Evolutionary conservation across 2,113 vertebrate genomes (phyloP).

Genomic region (Misgurnus anguillicaudatus): DNA sequence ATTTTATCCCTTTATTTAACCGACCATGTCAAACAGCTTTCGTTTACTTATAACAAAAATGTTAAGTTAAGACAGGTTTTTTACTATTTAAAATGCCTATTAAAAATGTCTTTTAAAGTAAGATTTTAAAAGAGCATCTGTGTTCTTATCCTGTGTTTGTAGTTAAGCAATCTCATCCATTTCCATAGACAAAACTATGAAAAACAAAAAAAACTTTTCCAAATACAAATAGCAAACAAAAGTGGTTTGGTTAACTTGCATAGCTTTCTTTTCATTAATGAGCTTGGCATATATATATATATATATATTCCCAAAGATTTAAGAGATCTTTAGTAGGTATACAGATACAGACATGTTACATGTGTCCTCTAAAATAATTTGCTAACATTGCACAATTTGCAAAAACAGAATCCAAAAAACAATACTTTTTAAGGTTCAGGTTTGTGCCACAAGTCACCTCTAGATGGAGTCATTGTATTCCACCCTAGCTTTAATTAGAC

Average conservation of each 20-base stretch:
- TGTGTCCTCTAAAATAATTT: not conserved
- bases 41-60: too few species aligned
- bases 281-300: too few species aligned
- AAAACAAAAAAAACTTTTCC: not conserved
- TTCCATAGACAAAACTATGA: too few species aligned
- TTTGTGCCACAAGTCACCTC: not conserved
- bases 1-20: conserved; percentile 22
- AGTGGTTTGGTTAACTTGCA: not conserved
- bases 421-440: too few species aligned
- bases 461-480: conserved; percentile 13
- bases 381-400: not conserved
- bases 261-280: not conserved
- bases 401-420: not conserved
- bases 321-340: too few species aligned
- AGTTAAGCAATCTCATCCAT: too few species aligned
- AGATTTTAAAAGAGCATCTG: too few species aligned
- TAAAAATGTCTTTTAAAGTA: not conserved
- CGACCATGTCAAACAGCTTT: conserved; percentile 11
- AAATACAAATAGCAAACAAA: not conserved
- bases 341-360: not conserved
- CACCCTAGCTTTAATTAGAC: not conserved
- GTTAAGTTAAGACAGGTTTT: not conserved
- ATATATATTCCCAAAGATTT: too few species aligned
- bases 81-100: too few species aligned
- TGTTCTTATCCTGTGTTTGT: too few species aligned